Evolutionary conservation across 2,113 vertebrate genomes (phyloP).

Genomic region (Pipra filicauda): DNA sequence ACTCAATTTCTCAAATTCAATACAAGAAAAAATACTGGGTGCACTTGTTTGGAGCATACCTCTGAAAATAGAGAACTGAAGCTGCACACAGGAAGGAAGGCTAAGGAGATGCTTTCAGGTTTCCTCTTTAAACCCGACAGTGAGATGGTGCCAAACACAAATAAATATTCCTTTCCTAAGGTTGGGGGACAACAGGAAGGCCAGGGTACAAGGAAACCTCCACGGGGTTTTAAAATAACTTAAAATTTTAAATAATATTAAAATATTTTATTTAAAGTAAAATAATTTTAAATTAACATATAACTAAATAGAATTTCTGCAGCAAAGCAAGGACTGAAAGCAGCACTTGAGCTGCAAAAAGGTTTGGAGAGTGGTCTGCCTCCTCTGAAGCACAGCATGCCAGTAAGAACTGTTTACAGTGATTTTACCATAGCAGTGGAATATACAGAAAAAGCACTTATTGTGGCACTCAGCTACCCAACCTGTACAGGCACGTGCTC

Average conservation of each 20-base stretch:
- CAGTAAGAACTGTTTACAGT: not conserved
- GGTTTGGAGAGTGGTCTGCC: not conserved
- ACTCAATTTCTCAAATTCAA: not conserved
- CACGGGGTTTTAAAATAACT: not conserved
- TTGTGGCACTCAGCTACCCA: not conserved
- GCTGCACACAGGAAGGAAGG: not conserved
- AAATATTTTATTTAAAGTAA: no score
- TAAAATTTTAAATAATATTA: no score
- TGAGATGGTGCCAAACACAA: not conserved
- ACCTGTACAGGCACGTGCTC: not conserved
- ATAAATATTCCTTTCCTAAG: not conserved
- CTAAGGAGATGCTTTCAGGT: not conserved
- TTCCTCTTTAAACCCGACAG: not conserved
- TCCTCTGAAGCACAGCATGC: not conserved
- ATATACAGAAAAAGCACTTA: not conserved
- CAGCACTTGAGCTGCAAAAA: not conserved
- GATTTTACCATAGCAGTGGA: not conserved
- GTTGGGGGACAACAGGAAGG: not conserved
- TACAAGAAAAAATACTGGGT: not conserved
- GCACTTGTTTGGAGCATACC: not conserved
- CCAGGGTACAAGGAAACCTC: not conserved
- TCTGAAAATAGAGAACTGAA: not conserved
- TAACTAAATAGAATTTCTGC: not conserved
- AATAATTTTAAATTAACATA: no score
- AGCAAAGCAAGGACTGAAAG: not conserved